Evolutionary conservation across 64 coral and sea anemone genomes (phyloP).

Genomic region (Catalaphyllia jardinei): DNA sequence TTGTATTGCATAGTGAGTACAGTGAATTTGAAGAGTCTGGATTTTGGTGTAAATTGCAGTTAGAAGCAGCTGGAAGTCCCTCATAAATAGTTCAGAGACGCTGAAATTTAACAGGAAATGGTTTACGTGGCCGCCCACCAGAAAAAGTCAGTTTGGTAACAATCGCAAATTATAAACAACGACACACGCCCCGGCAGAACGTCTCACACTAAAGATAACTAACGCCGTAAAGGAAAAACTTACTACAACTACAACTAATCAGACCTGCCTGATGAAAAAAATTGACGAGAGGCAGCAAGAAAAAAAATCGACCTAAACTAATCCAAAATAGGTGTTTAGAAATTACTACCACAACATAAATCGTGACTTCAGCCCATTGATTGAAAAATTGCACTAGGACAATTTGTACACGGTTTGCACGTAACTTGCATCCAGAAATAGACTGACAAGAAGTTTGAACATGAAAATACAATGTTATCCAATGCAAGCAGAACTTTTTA

Average conservation of each 20-base stretch:
- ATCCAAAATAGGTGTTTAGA: neutral
- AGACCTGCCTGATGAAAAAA: neutral
- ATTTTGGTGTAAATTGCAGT: neutral
- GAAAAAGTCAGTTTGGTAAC: neutral
- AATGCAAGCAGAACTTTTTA: neutral
- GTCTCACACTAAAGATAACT: neutral
- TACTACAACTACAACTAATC: no score
- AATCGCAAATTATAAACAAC: slow-evolving; percentile 29
- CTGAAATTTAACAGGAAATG: slow-evolving; percentile 26
- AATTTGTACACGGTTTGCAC: neutral
- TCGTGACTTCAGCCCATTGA: slow-evolving; percentile 19
- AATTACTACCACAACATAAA: neutral
- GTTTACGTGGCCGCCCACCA: neutral
- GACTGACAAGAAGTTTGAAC: neutral
- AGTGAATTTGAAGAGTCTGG: no score
- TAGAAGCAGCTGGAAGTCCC: neutral
- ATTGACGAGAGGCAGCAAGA: neutral
- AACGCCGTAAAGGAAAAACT: neutral
- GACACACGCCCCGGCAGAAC: slow-evolving; percentile 13
- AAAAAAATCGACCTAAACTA: neutral
- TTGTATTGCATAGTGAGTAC: no score
- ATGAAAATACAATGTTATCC: neutral
- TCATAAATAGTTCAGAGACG: neutral
- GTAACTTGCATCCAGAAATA: neutral
- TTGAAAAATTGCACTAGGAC: slow-evolving; percentile 5